Percentiles rank a stretch among this genome's conserved stretches.
Conservation (phyloP, 2,797 vertebrate species). For the Sebastes aleutianus region DNA sequence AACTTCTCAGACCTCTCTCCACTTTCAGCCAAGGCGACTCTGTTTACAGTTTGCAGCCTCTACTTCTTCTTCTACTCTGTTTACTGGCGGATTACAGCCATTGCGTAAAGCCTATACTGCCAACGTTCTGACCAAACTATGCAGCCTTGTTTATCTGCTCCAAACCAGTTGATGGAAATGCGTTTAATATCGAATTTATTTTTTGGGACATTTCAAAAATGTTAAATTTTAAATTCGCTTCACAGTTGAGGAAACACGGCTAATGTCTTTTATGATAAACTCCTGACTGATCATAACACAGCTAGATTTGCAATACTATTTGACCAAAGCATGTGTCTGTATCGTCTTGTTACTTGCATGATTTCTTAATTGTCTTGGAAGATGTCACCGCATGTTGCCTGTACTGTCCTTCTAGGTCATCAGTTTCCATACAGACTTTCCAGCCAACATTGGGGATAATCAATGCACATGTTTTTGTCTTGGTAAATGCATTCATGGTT, state of each 20-base stretch:
- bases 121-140: neutral
- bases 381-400: constrained; percentile 54
- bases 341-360: constrained; percentile 64
- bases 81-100: too few relatives aligned
- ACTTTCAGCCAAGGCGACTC: too few relatives aligned
- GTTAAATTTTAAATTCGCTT: neutral
- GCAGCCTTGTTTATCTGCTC: neutral
- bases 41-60: too few relatives aligned
- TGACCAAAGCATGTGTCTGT: constrained; percentile 29
- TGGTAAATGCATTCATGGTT: constrained; percentile 47
- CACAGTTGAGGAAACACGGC: neutral
- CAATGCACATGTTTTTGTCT: constrained; percentile 33
- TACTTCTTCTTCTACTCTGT: too few relatives aligned
- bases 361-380: constrained; percentile 26
- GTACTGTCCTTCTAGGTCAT: constrained; percentile 26
- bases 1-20: too few relatives aligned
- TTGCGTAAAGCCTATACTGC: too few relatives aligned
- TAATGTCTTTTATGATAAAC: neutral
- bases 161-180: neutral
- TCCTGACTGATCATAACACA: neutral
- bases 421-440: neutral
- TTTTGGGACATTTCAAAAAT: neutral
- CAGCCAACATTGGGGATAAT: constrained; percentile 19
- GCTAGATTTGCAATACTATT: neutral
- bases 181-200: neutral